phyloP scores from a whole-genome alignment of 1,140 invertebrate genomes.

The Drosophila littoralis region DNA sequence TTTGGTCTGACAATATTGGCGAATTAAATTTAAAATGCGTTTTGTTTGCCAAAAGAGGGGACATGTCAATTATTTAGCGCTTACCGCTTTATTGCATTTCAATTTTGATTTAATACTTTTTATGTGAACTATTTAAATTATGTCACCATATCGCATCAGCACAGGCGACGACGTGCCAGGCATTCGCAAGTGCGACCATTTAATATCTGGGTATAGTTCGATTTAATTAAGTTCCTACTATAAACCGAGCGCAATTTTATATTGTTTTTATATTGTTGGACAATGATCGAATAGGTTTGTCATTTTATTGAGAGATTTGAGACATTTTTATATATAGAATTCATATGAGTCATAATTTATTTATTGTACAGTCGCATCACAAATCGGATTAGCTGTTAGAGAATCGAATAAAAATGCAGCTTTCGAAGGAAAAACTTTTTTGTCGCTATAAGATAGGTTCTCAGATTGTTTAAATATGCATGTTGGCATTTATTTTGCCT shows the following conservation, averaged over 20 bases:
- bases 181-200: constrained; percentile 16
- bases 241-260: background rate
- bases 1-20: constrained; percentile 43
- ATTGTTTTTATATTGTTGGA: too few relatives aligned
- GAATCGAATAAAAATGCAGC: too few relatives aligned
- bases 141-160: constrained; percentile 33
- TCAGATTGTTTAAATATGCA: too few relatives aligned
- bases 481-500: too few relatives aligned
- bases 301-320: too few relatives aligned
- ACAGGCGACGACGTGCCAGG: constrained; percentile 37
- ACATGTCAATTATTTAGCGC: constrained; percentile 76
- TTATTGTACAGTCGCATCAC: too few relatives aligned
- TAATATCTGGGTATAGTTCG: background rate
- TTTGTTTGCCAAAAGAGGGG: constrained; percentile 63
- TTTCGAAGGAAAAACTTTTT: too few relatives aligned
- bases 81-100: constrained; percentile 71
- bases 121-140: constrained; percentile 44
- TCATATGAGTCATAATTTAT: too few relatives aligned
- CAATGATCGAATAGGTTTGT: too few relatives aligned
- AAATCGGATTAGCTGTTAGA: too few relatives aligned
- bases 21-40: constrained; percentile 67
- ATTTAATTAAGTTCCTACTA: constrained; percentile 1
- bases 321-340: too few relatives aligned
- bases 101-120: constrained; percentile 62
- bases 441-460: too few relatives aligned